A percentile compares a stretch with the other conserved stretches of the same genome.
phyloP scores from a whole-genome alignment of 2,797 vertebrate species.

The Sebastiscus albofasciatus region DNA sequence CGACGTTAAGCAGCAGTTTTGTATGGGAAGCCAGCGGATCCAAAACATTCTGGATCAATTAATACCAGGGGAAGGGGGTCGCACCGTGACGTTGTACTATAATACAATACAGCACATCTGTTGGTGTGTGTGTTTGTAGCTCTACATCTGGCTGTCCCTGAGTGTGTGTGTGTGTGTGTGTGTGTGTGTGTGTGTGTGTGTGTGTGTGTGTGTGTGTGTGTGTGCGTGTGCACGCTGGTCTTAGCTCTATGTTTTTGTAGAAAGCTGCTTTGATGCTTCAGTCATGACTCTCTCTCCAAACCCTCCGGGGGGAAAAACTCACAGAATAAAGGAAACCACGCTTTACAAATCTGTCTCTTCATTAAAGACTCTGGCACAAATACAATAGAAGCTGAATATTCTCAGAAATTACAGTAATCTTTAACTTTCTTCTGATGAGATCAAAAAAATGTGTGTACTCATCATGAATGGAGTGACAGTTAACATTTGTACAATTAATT shows the following conservation, averaged over 20 bases:
- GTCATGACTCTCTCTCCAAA: neutral
- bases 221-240: neutral
- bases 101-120: conserved; percentile 45
- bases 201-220: neutral
- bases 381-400: neutral
- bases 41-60: conserved; percentile 57
- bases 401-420: neutral
- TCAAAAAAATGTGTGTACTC: neutral
- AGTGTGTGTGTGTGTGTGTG: neutral
- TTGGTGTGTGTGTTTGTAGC: neutral
- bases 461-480: neutral
- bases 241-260: neutral
- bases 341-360: neutral
- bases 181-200: neutral
- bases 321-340: conserved; percentile 3
- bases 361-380: neutral
- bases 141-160: neutral
- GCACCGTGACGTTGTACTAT: conserved; percentile 19
- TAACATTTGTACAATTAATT: neutral
- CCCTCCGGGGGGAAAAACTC: neutral
- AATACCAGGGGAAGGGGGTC: conserved; percentile 36
- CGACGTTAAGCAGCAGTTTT: neutral
- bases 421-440: neutral
- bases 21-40: conserved; percentile 8
- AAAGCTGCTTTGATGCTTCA: conserved; percentile 8